Evolutionary conservation across 23 tunicate species (phyloP), one percentile per base, ranked within the genome.

Genomic region (Aplidium turbinatum): DNA sequence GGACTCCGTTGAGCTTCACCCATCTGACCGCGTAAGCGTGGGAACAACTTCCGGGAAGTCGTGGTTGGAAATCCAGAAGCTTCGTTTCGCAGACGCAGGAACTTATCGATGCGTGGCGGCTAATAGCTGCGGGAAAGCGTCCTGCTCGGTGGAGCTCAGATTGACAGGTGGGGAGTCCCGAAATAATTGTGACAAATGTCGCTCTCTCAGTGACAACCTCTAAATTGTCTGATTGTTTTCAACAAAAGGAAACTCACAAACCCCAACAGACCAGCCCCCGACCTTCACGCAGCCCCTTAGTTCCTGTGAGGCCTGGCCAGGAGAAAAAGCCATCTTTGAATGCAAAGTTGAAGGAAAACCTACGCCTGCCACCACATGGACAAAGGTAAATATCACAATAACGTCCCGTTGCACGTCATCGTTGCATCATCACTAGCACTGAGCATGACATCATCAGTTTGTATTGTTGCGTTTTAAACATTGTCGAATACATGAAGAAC

Each of bases 281-380:
- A 29, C 60, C 13, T 91, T 91, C 50, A 48, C 54, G 35, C 79
- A 83, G 68, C 39, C 76, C 26, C 71, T 91, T 1, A 47, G 39
- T 20, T 87, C 78, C 0, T 62, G 42, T 1, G 85, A 84, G 25
- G 85, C 58, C 3, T 64, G 30, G 23, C 60, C 51, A 28, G 97
- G 97, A n/a, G 81, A 74, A 2, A 53, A 86, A 36, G 77, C 71
- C 1, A 31, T 82, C 28, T 78, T 91, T 33, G 97, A 91, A 76
- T 91, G 97, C 51, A 73, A 56, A 50, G 86, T 91, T 33, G 86
- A 84, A 31, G 97, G 91, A 13, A 78, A 78, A 31, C 97, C 97
- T 9, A 84, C 67, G 62, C 97, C 97, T 11, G 65, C 97, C 21
- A 82, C 84, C 6, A 39, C 25, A 18, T 91, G 97, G 97, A 79